Evolutionary conservation across 2,888 invertebrate species (phyloP), one percentile per base, ranked within the genome.

Genomic region (Zygothrica quintamaculata): DNA sequence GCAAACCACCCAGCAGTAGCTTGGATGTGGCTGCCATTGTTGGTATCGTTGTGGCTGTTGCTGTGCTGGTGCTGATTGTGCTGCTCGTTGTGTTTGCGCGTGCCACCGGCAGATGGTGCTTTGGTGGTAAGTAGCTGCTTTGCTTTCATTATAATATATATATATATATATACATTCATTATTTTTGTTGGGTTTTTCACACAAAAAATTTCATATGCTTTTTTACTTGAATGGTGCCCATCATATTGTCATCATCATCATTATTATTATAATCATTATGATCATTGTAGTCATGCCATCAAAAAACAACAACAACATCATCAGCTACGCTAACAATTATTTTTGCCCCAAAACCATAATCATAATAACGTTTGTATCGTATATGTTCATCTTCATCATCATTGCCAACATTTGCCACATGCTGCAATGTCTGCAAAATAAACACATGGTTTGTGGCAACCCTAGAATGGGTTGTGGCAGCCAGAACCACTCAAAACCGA

Each of bases 71-170:
- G 11, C 92, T 95, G 7, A 94, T 94, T 12, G 93, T 95, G n/a
- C 90, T 95, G 60, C 91, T 96, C 71, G 90, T 94, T 46, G 61
- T 90, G 62, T 93, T 96, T 65, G 96, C 96, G 47, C 94, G 95
- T 81, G 94, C 95, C 65, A 96, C 96, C 65, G 95, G 95, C 87
- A 93, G 95, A 90, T 96, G 96, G 96, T 96, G 96, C 92, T 96
- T 96, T 91, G 95, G 95, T 91, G 96, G 96, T 96, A 92, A 94
- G 95, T 89, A 43, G 6, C 36, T n/a, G n/a, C n/a, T n/a, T n/a
- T n/a, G n/a, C n/a, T n/a, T 26, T 16, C 6, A 26, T 1, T 1
- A 8, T 15, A 6, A 36, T 1, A 15, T 15, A 25, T 33, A 39
- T 16, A 39, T 8, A 0, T 15, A 5, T 16, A 16, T 9, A 6